phyloP scores from a whole-genome alignment of 2,797 vertebrate genomes.

The Microchirus variegatus region DNA sequence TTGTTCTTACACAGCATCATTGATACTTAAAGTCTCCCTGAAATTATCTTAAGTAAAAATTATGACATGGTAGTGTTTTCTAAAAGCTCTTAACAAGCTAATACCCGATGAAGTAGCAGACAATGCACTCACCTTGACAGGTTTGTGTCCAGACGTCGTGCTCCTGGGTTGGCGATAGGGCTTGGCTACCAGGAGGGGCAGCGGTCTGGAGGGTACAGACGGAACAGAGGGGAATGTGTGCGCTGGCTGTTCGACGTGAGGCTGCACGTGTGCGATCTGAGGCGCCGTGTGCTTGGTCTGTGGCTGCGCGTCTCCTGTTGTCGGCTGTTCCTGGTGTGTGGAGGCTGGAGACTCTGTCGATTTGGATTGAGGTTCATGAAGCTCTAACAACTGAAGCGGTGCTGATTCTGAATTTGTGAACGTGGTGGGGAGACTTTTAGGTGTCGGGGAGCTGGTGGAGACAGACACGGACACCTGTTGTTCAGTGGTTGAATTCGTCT shows the following conservation, averaged over 20 bases:
- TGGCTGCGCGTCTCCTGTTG: constrained; percentile 10
- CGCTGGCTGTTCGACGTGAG: constrained; percentile 56
- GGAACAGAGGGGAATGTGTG: constrained; percentile 71
- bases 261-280: constrained; percentile 26
- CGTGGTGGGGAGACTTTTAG: constrained; percentile 5
- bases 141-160: constrained; percentile 85
- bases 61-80: too few relatives aligned
- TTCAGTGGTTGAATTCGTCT: constrained; percentile 5
- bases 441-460: constrained; percentile 13
- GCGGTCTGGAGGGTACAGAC: constrained; percentile 82
- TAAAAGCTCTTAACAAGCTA: too few relatives aligned
- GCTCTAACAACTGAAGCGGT: constrained; percentile 32
- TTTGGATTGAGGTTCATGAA: constrained; percentile 11
- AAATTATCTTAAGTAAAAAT: too few relatives aligned
- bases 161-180: constrained; percentile 91
- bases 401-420: constrained; percentile 35
- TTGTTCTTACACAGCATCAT: too few relatives aligned
- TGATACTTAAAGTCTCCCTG: too few relatives aligned
- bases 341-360: constrained; percentile 15
- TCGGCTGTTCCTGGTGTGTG: constrained; percentile 6
- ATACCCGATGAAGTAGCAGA: constrained; percentile 1
- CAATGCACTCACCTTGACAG: constrained; percentile 86
- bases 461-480: constrained; percentile 11
- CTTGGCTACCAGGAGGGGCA: constrained; percentile 93
- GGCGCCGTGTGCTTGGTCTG: constrained; percentile 25